phyloP scores from a whole-genome alignment of 2,797 vertebrate species.

The Carapus acus region DNA sequence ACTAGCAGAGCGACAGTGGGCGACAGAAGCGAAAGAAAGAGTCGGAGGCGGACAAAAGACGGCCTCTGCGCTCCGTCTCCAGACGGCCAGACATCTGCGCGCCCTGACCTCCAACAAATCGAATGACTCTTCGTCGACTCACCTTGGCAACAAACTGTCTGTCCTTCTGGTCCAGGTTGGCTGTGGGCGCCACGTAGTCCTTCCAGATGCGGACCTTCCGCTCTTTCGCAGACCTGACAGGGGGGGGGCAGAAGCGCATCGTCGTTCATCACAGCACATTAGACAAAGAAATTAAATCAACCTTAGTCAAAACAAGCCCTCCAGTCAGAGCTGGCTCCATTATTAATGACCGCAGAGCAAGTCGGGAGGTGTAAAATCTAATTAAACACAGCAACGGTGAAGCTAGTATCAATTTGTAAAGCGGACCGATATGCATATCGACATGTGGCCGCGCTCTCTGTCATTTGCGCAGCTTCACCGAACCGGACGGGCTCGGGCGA shows the following conservation, averaged over 20 bases:
- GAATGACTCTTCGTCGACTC: constrained; percentile 41
- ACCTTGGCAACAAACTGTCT: constrained; percentile 97
- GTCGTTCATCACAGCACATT: constrained; percentile 11
- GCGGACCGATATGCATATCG: too few species aligned
- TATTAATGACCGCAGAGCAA: constrained; percentile 1
- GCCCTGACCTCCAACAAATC: too few species aligned
- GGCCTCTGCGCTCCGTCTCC: too few species aligned
- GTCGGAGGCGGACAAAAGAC: constrained; percentile 1
- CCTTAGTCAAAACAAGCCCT: constrained; percentile 13
- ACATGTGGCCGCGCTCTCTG: too few species aligned
- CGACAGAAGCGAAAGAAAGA: constrained; percentile 14
- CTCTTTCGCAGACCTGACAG: constrained; percentile 87
- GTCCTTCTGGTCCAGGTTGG: constrained; percentile 96
- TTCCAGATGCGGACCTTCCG: constrained; percentile 94
- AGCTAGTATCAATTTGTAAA: too few species aligned
- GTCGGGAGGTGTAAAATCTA: too few species aligned
- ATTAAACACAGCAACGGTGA: neutral
- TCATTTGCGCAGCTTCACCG: too few species aligned
- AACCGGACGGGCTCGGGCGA: too few species aligned
- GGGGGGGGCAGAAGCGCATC: constrained; percentile 12
- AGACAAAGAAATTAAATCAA: too few species aligned
- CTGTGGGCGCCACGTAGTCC: constrained; percentile 95
- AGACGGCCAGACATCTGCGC: too few species aligned
- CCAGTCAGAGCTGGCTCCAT: neutral
- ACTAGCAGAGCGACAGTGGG: constrained; percentile 23